These are phyloP conservation scores for Ooceraea biroi DNA, from an alignment of 1,140 invertebrate genomes.

Conservation along the genomic window DNA sequence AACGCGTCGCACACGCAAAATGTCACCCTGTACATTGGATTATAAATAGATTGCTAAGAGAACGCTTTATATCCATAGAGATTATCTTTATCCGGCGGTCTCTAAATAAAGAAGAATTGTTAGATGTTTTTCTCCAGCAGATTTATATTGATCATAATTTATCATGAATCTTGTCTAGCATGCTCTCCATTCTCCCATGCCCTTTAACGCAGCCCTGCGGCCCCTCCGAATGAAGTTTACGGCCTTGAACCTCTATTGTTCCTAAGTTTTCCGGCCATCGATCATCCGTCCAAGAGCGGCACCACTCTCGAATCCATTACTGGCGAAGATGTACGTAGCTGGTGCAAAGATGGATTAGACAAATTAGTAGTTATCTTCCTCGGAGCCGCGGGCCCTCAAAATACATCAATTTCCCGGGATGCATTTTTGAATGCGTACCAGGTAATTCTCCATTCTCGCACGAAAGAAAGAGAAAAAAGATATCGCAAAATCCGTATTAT, in stretches of 20 bases:
- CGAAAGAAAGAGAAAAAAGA: neutral
- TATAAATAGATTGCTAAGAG: constrained; percentile 19
- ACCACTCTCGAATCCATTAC: constrained; percentile 54
- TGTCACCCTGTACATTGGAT: neutral
- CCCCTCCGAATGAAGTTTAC: constrained; percentile 29
- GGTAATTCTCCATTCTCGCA: neutral
- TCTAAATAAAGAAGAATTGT: constrained; percentile 47
- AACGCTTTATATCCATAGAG: neutral
- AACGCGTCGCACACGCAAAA: neutral
- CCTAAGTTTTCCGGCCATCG: constrained; percentile 58
- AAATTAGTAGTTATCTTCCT: constrained; percentile 62
- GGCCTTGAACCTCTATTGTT: constrained; percentile 61
- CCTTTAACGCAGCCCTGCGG: constrained; percentile 33
- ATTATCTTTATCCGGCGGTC: constrained; percentile 20
- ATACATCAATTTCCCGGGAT: constrained; percentile 38
- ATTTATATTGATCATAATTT: constrained; percentile 55
- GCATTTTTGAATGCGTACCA: neutral
- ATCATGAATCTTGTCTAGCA: constrained; percentile 51
- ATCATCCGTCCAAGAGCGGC: constrained; percentile 55
- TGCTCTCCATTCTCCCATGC: constrained; percentile 17
- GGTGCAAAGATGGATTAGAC: constrained; percentile 63
- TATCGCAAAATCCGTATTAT: constrained; percentile 17
- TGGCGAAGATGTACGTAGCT: constrained; percentile 43
- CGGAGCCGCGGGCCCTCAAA: constrained; percentile 13
- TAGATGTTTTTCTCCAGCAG: neutral